Conservation (phyloP, 2,797 vertebrate species). For the Serranus cabrilla region DNA sequence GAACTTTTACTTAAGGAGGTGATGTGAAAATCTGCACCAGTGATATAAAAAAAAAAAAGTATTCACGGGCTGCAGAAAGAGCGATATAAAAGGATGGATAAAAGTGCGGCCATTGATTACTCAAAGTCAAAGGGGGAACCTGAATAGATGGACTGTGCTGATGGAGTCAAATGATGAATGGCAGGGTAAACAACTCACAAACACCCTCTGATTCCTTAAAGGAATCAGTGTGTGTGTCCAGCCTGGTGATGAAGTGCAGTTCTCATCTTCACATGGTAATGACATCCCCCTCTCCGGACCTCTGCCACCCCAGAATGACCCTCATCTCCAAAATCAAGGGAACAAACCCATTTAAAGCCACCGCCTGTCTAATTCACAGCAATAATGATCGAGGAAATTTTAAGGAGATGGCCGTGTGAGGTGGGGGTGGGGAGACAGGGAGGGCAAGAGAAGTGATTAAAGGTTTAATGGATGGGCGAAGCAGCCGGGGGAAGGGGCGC, state of each 20-base stretch:
- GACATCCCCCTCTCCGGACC: neutral
- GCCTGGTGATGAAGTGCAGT: constrained; percentile 17
- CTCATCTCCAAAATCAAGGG: constrained; percentile 33
- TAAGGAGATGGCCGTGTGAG: constrained; percentile 34
- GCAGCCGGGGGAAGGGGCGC: constrained; percentile 19
- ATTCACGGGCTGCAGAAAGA: neutral
- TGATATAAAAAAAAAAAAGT: constrained; percentile 13
- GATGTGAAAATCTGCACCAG: constrained; percentile 8
- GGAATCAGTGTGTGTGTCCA: neutral
- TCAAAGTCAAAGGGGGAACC: constrained; percentile 2
- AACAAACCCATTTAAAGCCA: constrained; percentile 22
- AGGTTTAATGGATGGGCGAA: constrained; percentile 56
- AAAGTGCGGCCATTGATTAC: constrained; percentile 31
- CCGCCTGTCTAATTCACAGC: constrained; percentile 52
- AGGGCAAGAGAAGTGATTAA: constrained; percentile 57
- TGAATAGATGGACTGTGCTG: constrained; percentile 23
- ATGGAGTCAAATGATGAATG: constrained; percentile 34
- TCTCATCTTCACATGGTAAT: constrained; percentile 30
- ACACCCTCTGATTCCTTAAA: constrained; percentile 17
- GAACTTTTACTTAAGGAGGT: constrained; percentile 21
- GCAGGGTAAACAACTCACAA: constrained; percentile 14
- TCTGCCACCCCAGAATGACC: constrained; percentile 34
- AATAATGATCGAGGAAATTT: constrained; percentile 55
- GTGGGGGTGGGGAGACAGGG: constrained; percentile 7
- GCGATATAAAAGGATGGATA: neutral